These are phyloP conservation scores for Thalpophila matura DNA, from an alignment of 2,888 invertebrate genomes.

Conservation along the genomic window DNA sequence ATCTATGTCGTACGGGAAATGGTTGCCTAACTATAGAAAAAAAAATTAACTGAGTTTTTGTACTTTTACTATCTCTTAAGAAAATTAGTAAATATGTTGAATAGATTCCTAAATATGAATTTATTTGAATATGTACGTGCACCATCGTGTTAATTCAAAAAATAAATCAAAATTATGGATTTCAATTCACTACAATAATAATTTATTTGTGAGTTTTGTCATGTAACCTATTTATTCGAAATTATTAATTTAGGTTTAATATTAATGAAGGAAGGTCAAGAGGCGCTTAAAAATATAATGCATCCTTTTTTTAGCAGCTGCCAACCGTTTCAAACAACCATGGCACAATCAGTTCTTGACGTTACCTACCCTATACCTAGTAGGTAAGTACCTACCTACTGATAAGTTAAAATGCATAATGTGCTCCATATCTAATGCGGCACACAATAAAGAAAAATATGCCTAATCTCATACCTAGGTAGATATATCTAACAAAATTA, in stretches of 20 bases:
- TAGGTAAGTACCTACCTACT: neutral
- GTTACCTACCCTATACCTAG: slow-evolving; percentile 4
- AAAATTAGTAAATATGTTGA: too few species aligned
- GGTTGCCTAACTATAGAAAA: too few species aligned
- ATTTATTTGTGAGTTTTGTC: neutral
- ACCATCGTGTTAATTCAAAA: too few species aligned
- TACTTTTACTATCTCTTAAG: too few species aligned
- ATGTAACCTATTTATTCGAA: neutral
- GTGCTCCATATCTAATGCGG: slow-evolving; percentile 47
- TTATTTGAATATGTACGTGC: too few species aligned
- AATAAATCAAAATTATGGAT: too few species aligned
- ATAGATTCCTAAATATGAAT: too few species aligned
- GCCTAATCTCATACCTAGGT: slow-evolving; percentile 51
- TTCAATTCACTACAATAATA: too few species aligned
- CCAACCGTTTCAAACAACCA: neutral
- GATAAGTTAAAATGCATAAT: slow-evolving; percentile 46
- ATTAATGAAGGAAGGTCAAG: neutral
- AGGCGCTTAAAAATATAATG: too few species aligned
- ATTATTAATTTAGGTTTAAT: neutral
- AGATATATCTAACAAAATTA: slow-evolving; percentile 48
- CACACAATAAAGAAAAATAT: slow-evolving; percentile 46
- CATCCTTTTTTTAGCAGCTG: neutral
- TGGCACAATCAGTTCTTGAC: slow-evolving; percentile 9
- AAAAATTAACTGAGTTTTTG: too few species aligned
- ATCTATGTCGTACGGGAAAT: too few species aligned